phyloP scores from a whole-genome alignment of 1,140 invertebrate genomes.

The Drosophila nikananu region DNA sequence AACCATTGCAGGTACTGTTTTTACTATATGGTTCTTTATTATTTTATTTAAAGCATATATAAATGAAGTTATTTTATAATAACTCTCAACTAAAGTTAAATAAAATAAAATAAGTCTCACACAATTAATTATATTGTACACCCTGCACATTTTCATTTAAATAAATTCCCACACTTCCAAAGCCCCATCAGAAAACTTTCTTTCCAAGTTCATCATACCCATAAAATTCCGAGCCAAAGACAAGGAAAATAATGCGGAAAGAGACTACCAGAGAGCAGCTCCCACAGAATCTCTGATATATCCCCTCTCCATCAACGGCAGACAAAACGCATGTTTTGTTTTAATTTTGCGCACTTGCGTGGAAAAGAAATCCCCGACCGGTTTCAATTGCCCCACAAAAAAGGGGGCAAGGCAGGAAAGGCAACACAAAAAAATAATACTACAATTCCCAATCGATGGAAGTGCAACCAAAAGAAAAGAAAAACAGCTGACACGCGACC shows the following conservation, averaged over 20 bases:
- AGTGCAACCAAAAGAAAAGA: constrained; percentile 59
- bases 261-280: neutral
- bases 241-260: constrained; percentile 4
- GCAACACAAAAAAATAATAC: constrained; percentile 14
- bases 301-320: constrained; percentile 44
- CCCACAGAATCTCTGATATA: constrained; percentile 57
- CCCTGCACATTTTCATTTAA: constrained; percentile 7
- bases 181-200: neutral
- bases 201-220: constrained; percentile 17
- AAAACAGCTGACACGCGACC: constrained; percentile 75
- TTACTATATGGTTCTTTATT: too few relatives aligned
- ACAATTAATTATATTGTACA: neutral
- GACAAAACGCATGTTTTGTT: constrained; percentile 81
- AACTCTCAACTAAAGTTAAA: neutral
- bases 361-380: constrained; percentile 59
- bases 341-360: constrained; percentile 68
- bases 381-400: constrained; percentile 39
- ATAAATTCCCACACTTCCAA: constrained; percentile 19
- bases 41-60: neutral
- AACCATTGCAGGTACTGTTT: too few relatives aligned
- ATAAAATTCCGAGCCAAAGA: neutral
- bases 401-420: constrained; percentile 58
- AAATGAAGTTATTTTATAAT: neutral
- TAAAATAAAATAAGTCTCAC: neutral
- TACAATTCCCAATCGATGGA: constrained; percentile 40